These are phyloP conservation scores for Novumbra hubbsi DNA, from an alignment of 2,797 vertebrate species.

Conservation along the genomic window DNA sequence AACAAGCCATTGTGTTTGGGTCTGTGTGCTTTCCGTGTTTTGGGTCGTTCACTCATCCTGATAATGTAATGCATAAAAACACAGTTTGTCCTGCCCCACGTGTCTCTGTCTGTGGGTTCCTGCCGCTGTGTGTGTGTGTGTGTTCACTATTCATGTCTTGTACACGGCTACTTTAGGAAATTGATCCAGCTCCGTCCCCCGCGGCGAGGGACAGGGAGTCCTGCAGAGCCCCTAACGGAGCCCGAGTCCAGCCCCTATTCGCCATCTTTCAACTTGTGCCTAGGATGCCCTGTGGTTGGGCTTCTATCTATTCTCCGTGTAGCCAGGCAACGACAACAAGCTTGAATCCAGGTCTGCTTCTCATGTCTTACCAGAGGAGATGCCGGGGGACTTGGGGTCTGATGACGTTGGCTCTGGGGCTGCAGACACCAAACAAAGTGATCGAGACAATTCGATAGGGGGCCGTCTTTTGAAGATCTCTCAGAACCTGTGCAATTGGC, in stretches of 20 bases:
- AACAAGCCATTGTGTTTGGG: conserved; percentile 13
- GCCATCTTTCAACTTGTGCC: background rate
- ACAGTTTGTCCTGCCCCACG: background rate
- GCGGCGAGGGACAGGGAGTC: conserved; percentile 1
- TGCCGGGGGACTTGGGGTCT: conserved; percentile 13
- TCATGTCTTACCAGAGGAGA: conserved; percentile 12
- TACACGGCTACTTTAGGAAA: conserved; percentile 24
- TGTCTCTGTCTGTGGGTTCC: background rate
- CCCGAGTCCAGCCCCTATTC: background rate
- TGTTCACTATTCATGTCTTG: conserved; percentile 31
- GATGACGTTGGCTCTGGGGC: conserved; percentile 9
- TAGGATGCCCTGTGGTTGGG: background rate
- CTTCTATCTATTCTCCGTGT: background rate
- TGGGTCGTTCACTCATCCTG: conserved; percentile 22
- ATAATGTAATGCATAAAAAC: conserved; percentile 31
- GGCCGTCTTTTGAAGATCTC: conserved; percentile 14
- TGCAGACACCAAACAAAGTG: conserved; percentile 13
- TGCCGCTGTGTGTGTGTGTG: background rate
- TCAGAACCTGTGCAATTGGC: background rate
- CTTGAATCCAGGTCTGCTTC: background rate
- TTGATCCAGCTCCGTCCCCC: conserved; percentile 30
- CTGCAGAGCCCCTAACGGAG: background rate
- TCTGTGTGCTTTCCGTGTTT: background rate
- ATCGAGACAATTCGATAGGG: conserved; percentile 7
- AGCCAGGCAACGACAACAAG: background rate